Evolutionary conservation across 37 sponge, comb jelly and placozoan species (phyloP).

Genomic region (Aphrocallistes beatrix): DNA sequence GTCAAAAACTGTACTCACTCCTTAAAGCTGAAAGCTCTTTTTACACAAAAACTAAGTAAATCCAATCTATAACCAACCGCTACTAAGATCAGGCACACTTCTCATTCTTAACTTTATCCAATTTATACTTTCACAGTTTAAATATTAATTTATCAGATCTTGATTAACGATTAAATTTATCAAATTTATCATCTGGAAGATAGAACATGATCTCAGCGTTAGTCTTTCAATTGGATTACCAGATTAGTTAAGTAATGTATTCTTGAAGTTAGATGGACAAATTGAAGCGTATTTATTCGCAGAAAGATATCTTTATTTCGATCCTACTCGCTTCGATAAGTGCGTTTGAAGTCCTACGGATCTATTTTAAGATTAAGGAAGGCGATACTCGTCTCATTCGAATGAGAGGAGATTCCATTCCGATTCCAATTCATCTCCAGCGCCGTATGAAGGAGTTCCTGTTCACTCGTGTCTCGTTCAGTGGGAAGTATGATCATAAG

Average conservation of each 20-base stretch:
- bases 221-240: too few relatives aligned
- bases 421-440: neutral
- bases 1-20: neutral
- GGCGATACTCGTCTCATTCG: neutral
- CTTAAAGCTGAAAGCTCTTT: neutral
- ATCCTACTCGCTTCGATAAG: too few relatives aligned
- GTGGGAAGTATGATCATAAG: neutral
- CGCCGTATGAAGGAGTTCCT: neutral
- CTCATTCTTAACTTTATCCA: neutral
- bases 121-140: neutral
- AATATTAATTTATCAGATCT: neutral
- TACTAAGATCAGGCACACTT: constrained; percentile 5
- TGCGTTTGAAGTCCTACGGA: too few relatives aligned
- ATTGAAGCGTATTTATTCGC: too few relatives aligned
- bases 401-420: neutral
- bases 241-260: too few relatives aligned
- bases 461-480: neutral
- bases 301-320: too few relatives aligned
- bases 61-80: neutral
- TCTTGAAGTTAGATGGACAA: too few relatives aligned
- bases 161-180: too few relatives aligned
- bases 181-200: too few relatives aligned
- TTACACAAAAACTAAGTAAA: neutral
- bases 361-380: neutral
- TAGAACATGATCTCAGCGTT: too few relatives aligned